Evolutionary conservation across 2,113 vertebrate species (phyloP), one percentile per base, ranked within the genome.

Genomic region (Pollimyrus isidori): DNA sequence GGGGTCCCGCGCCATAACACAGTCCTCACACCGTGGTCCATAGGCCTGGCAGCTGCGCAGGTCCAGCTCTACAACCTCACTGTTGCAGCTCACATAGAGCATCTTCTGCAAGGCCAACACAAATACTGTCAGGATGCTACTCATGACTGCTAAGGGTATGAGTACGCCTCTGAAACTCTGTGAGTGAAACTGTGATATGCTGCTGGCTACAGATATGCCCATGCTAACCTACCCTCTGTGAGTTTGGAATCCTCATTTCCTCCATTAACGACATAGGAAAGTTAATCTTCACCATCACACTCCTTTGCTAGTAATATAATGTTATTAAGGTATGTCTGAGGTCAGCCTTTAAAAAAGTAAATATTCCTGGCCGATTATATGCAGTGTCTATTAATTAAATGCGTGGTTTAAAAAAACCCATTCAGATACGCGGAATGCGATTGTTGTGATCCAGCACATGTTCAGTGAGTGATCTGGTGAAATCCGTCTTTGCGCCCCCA

Each of bases 1-100:
- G 0, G 95, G 95, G 56, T 96, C 95, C 92, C 93, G 91, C 89
- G 96, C 93, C 62, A 95, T 82, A 9, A 92, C 26, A 10, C 95
- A 96, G 0, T 92, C 89, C 5, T 89, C 15, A 48, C 94, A 95
- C 2, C 35, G 83, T 0, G 92, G 10, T 88, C 94, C 95, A 39
- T 95, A 96, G 6, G 52, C 69, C 0, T 2, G 1, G 87, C 95
- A 96, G 90, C 89, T 82, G 7, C 6, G 80, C 62, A 94, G 89
- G 30, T 95, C 89, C 13, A 96, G 15, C 35, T 94, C 93, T 58
- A 93, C 90, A 82, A 96, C 15, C 86, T 95, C 92, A 3, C 3
- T 76, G 73, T 45, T 86, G 17, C 92, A 90, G 73, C 82, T 89
- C 17, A 93, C 89, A 7, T 95, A 95, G 1, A 96, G 91, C 86